Percentiles rank a stretch among this genome's conserved stretches.
Evolutionary conservation across 2,888 invertebrate genomes (phyloP).

Genomic region (Sinohyriopsis cumingii): DNA sequence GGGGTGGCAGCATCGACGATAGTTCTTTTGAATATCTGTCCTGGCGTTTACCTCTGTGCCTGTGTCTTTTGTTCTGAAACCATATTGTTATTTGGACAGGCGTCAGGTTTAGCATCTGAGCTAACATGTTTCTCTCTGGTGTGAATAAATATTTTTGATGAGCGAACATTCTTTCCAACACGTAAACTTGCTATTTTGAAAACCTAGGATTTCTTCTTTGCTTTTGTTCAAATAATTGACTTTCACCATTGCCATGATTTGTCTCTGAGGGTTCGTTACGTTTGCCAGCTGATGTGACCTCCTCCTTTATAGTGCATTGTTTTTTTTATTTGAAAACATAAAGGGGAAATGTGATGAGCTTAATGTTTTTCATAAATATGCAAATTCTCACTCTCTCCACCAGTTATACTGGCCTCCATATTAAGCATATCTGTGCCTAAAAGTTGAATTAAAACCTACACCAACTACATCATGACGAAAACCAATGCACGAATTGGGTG

Average conservation of each 20-base stretch:
- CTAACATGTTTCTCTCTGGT: slow-evolving; percentile 95
- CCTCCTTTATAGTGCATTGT: too few relatives aligned
- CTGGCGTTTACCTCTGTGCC: slow-evolving; percentile 79
- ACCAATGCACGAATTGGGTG: too few relatives aligned
- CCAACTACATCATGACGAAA: too few relatives aligned
- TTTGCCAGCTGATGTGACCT: too few relatives aligned
- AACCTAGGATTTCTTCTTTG: slow-evolving; percentile 95
- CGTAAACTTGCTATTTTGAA: slow-evolving; percentile 98
- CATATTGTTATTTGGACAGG: slow-evolving; percentile 83
- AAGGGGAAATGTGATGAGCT: background rate
- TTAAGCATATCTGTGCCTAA: too few relatives aligned
- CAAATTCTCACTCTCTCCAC: too few relatives aligned
- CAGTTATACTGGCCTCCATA: too few relatives aligned
- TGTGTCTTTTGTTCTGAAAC: slow-evolving; percentile 93
- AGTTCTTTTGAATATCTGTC: slow-evolving; percentile 72
- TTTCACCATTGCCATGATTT: slow-evolving; percentile 44
- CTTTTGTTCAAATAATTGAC: slow-evolving; percentile 74
- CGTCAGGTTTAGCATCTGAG: slow-evolving; percentile 94
- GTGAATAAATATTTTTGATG: slow-evolving; percentile 98
- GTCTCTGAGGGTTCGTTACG: slow-evolving; percentile 15
- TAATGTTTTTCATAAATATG: too few relatives aligned
- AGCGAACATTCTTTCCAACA: slow-evolving; percentile 95
- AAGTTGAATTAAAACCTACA: too few relatives aligned
- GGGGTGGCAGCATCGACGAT: slow-evolving; percentile 69
- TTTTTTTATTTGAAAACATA: background rate